Evolutionary conservation across 2,113 vertebrate genomes (phyloP).

Genomic region (Nannospalax galili): DNA sequence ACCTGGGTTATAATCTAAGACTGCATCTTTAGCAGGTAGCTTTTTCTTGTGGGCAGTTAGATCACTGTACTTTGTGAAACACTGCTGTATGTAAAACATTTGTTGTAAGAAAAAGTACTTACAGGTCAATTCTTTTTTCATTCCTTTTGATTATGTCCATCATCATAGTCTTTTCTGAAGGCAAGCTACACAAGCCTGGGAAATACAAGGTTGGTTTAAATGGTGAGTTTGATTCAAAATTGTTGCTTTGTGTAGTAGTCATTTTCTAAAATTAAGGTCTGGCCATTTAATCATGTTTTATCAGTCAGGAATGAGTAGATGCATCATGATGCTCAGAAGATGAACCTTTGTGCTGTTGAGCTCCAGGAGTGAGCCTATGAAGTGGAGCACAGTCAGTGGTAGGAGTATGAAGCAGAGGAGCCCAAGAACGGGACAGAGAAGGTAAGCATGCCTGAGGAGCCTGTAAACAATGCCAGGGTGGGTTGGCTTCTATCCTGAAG

Average conservation of each 20-base stretch:
- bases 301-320: neutral
- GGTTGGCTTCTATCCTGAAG: neutral
- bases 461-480: neutral
- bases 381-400: neutral
- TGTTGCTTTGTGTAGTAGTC: neutral
- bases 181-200: slow-evolving; percentile 76
- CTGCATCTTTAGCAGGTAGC: neutral
- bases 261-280: neutral
- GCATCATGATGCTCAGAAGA: too few species aligned
- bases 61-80: neutral
- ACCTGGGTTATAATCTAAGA: neutral
- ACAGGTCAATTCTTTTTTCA: slow-evolving; percentile 74
- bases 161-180: slow-evolving; percentile 69
- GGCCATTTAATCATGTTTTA: neutral
- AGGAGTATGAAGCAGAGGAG: neutral
- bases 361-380: too few species aligned
- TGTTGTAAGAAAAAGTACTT: slow-evolving; percentile 18
- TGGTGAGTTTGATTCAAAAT: neutral
- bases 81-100: neutral
- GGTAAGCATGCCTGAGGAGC: neutral
- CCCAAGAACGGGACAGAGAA: neutral
- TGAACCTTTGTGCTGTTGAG: neutral
- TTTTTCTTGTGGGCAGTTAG: neutral
- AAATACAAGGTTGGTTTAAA: slow-evolving; percentile 6
- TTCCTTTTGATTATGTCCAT: slow-evolving; percentile 69